Percentiles rank a stretch among this genome's conserved stretches.
phyloP scores from a whole-genome alignment of 2,888 invertebrate genomes.

The Empis stercorea region DNA sequence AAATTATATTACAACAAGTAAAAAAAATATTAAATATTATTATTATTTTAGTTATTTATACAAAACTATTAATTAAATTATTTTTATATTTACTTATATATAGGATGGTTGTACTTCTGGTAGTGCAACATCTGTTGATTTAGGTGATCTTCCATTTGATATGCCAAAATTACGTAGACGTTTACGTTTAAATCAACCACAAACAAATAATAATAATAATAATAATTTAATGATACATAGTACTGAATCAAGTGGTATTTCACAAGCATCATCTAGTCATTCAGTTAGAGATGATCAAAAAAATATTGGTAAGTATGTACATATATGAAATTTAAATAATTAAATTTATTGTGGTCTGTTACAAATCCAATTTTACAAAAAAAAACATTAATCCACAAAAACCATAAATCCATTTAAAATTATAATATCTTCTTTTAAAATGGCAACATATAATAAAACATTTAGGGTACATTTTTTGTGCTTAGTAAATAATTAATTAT shows the following conservation, averaged over 20 bases:
- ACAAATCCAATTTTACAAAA: no score
- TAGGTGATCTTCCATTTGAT: slow-evolving; percentile 75
- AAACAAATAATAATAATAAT: slow-evolving; percentile 29
- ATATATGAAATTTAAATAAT: no score
- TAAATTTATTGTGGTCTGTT: no score
- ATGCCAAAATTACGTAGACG: slow-evolving; percentile 79
- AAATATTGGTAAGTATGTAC: slow-evolving; percentile 35
- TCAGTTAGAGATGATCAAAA: slow-evolving; percentile 62
- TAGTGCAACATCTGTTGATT: slow-evolving; percentile 60
- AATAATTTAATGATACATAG: slow-evolving; percentile 36
- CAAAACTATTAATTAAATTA: not conserved
- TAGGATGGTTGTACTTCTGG: slow-evolving; percentile 50
- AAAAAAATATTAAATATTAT: not conserved
- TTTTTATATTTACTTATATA: no score
- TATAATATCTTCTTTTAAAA: no score
- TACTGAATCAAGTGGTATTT: slow-evolving; percentile 57
- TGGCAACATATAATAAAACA: no score
- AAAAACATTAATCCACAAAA: no score
- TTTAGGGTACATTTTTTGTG: no score
- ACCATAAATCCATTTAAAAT: no score
- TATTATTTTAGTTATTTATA: no score
- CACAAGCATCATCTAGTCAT: slow-evolving; percentile 71
- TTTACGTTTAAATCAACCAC: slow-evolving; percentile 44
- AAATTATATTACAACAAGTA: slow-evolving; percentile 50
- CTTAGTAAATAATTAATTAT: no score